A percentile compares a stretch with the other conserved stretches of the same genome.
phyloP scores from a whole-genome alignment of 2,113 vertebrate species.

The Oreochromis aureus region DNA sequence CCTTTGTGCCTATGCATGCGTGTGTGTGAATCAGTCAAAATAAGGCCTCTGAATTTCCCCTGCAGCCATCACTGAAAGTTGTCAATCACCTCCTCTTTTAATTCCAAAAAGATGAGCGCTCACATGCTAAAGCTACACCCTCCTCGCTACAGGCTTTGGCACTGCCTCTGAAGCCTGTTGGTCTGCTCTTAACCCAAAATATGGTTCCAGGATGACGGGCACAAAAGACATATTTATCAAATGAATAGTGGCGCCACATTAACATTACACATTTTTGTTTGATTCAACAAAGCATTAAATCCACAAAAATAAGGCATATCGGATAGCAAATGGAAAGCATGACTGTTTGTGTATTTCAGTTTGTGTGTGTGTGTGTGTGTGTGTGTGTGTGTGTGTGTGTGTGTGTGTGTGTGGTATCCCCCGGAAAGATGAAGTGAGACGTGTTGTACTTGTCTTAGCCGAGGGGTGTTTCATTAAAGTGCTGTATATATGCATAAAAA shows the following conservation, averaged over 20 bases:
- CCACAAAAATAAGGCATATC: conserved; percentile 42
- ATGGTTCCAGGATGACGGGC: conserved; percentile 7
- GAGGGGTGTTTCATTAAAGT: conserved; percentile 23
- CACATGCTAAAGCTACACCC: conserved; percentile 1
- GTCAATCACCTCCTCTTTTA: conserved; percentile 44
- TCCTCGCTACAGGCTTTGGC: conserved; percentile 18
- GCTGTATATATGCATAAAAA: not conserved
- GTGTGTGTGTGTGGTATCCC: not conserved
- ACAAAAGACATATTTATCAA: conserved; percentile 38
- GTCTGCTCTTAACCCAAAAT: not conserved
- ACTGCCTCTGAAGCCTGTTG: conserved; percentile 18
- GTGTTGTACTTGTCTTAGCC: not conserved
- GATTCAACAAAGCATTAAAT: conserved; percentile 58
- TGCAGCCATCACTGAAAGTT: conserved; percentile 8
- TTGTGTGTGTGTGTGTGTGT: not conserved
- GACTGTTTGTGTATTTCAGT: not conserved
- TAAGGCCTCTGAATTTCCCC: conserved; percentile 2
- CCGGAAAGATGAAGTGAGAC: conserved; percentile 2
- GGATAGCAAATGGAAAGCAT: conserved; percentile 50
- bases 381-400: not conserved
- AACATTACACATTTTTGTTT: conserved; percentile 53
- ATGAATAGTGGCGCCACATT: conserved; percentile 59
- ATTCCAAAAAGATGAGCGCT: conserved; percentile 42
- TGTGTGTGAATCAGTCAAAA: not conserved
- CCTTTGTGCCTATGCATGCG: not conserved